Percentiles rank a stretch among this genome's conserved stretches.
phyloP scores from a whole-genome alignment of 1,140 invertebrate species.

The Sitodiplosis mosellana region DNA sequence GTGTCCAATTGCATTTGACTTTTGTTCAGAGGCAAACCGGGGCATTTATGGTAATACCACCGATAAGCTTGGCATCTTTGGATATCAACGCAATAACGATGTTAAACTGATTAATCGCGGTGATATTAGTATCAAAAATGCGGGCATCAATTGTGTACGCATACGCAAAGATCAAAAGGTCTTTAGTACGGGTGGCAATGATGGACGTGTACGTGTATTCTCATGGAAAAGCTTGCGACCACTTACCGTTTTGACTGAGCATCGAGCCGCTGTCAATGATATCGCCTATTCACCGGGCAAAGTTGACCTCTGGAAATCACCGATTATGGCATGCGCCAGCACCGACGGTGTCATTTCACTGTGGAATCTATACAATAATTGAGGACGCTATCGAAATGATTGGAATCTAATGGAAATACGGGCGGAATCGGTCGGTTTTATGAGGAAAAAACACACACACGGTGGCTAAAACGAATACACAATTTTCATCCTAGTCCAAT shows the following conservation, averaged over 20 bases:
- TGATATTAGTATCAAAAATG: slow-evolving; percentile 42
- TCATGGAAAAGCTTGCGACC: slow-evolving; percentile 57
- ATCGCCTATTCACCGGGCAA: slow-evolving; percentile 40
- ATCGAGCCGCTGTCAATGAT: slow-evolving; percentile 44
- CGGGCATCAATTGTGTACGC: slow-evolving; percentile 48
- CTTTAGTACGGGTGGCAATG: slow-evolving; percentile 56
- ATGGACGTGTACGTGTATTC: slow-evolving; percentile 53
- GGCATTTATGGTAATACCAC: slow-evolving; percentile 44
- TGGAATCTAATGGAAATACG: too few species aligned
- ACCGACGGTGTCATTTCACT: slow-evolving; percentile 50
- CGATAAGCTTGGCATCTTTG: slow-evolving; percentile 36
- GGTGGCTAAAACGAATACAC: too few species aligned
- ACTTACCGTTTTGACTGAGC: slow-evolving; percentile 52
- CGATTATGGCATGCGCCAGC: slow-evolving; percentile 52
- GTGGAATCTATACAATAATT: slow-evolving; percentile 50
- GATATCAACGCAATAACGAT: slow-evolving; percentile 29
- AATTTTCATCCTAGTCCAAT: too few species aligned
- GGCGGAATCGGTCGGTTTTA: too few species aligned
- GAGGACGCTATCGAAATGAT: not conserved
- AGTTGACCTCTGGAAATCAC: slow-evolving; percentile 41
- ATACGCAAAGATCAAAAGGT: slow-evolving; percentile 54
- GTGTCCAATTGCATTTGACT: slow-evolving; percentile 48
- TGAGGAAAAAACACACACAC: too few species aligned
- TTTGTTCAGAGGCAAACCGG: slow-evolving; percentile 36
- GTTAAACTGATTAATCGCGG: slow-evolving; percentile 35